phyloP scores from a whole-genome alignment of 2,888 invertebrate genomes.

The Raillietiella orientalis region DNA sequence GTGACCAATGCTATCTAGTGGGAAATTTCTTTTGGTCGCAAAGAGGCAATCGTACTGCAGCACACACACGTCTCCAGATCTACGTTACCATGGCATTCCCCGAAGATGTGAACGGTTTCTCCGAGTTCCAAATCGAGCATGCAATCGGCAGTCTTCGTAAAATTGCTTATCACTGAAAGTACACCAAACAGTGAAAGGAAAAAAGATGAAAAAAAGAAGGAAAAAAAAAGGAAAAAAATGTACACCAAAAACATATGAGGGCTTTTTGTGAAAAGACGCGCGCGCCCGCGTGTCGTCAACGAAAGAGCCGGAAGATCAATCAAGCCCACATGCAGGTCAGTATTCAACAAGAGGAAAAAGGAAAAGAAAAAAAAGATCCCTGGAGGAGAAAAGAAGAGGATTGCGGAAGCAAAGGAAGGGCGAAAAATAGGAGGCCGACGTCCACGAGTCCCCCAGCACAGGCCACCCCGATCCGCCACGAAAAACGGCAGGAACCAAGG shows the following conservation, averaged over 20 bases:
- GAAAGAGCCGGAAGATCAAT: not conserved
- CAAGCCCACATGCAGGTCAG: not conserved
- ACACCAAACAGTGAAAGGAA: not conserved
- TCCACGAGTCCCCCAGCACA: no score
- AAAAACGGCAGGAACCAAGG: not conserved
- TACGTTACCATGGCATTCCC: slow-evolving; percentile 41
- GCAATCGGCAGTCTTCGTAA: no score
- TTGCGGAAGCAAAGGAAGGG: not conserved
- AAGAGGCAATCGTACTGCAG: not conserved
- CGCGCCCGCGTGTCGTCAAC: slow-evolving; percentile 8
- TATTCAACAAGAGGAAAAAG: not conserved
- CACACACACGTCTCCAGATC: not conserved
- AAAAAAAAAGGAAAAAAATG: slow-evolving; percentile 7
- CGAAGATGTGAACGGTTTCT: slow-evolving; percentile 63
- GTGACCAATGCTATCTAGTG: not conserved
- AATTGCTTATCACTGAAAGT: no score
- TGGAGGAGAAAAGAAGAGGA: no score
- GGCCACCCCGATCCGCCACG: not conserved
- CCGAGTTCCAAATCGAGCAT: slow-evolving; percentile 85
- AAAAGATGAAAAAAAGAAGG: no score
- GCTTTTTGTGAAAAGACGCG: no score
- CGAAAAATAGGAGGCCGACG: not conserved
- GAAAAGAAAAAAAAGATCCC: no score
- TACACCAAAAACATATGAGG: no score
- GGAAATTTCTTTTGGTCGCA: no score